A percentile compares a stretch with the other conserved stretches of the same genome.
Conservation (phyloP, 1,140 invertebrate species). For the Calycopis cecrops region DNA sequence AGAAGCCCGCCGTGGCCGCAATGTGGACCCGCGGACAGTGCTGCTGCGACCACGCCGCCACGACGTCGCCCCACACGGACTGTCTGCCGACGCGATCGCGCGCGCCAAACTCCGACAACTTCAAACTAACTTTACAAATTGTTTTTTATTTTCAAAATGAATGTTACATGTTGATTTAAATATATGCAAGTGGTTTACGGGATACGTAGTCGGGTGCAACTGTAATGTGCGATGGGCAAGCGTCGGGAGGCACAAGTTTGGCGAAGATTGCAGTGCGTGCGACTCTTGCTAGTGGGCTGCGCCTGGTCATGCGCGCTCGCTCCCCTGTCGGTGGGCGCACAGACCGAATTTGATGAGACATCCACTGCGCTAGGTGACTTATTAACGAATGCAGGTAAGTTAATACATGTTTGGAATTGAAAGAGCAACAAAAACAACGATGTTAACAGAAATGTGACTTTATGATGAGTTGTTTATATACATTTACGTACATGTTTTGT, state of each 20-base stretch:
- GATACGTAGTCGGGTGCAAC: conserved; percentile 15
- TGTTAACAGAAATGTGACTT: background rate
- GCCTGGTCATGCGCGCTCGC: conserved; percentile 64
- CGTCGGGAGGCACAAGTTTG: conserved; percentile 32
- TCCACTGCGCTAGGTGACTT: conserved; percentile 62
- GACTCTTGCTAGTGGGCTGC: conserved; percentile 40
- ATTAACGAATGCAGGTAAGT: conserved; percentile 64
- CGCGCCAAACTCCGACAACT: background rate
- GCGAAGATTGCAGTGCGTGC: conserved; percentile 30
- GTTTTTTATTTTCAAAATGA: conserved; percentile 17
- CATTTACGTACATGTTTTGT: too few relatives aligned
- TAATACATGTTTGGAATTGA: too few relatives aligned
- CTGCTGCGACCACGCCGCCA: conserved; percentile 48
- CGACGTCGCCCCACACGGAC: conserved; percentile 28
- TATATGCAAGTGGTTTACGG: background rate
- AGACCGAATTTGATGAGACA: conserved; percentile 62
- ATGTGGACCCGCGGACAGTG: conserved; percentile 57
- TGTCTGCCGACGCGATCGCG: conserved; percentile 29
- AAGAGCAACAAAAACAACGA: too few relatives aligned
- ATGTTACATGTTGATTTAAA: background rate
- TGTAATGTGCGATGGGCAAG: conserved; percentile 69
- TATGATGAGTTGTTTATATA: background rate
- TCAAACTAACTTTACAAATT: conserved; percentile 23
- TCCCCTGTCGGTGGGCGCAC: conserved; percentile 40
- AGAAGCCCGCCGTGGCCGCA: conserved; percentile 55